A percentile compares a stretch with the other conserved stretches of the same genome.
phyloP scores from a whole-genome alignment of 1,140 invertebrate species.

The Pseudoatta argentina region DNA sequence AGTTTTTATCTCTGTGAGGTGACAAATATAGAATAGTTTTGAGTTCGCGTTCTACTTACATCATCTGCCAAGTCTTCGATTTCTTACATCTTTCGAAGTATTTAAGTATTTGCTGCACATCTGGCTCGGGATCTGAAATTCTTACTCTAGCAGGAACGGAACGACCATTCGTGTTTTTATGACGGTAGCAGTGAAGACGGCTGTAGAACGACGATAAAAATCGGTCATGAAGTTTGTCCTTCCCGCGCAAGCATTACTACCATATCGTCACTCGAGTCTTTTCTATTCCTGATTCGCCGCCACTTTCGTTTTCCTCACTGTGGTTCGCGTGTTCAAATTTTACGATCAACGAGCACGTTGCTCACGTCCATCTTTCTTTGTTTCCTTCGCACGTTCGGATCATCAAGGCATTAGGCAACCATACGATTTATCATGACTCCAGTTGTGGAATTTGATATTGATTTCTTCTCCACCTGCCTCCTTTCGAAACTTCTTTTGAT shows the following conservation, averaged over 20 bases:
- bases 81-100: slow-evolving; percentile 18
- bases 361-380: background rate
- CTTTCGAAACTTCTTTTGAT: background rate
- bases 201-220: slow-evolving; percentile 78
- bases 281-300: slow-evolving; percentile 22
- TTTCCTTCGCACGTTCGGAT: slow-evolving; percentile 34
- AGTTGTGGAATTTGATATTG: slow-evolving; percentile 50
- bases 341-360: slow-evolving; percentile 34
- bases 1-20: background rate
- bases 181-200: slow-evolving; percentile 49
- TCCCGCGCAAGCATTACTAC: slow-evolving; percentile 30
- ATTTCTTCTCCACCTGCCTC: background rate
- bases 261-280: background rate
- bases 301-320: slow-evolving; percentile 6
- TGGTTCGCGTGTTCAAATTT: slow-evolving; percentile 40
- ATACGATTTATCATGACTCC: slow-evolving; percentile 22
- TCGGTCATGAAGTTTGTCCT: slow-evolving; percentile 77
- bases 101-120: slow-evolving; percentile 7
- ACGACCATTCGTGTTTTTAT: slow-evolving; percentile 74
- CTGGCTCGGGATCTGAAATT: slow-evolving; percentile 60
- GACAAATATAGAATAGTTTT: background rate
- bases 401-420: slow-evolving; percentile 36
- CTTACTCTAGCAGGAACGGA: slow-evolving; percentile 40
- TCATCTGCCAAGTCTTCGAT: background rate
- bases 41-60: background rate